Percentiles rank a stretch among this genome's conserved stretches.
phyloP scores from a whole-genome alignment of 1,140 invertebrate species.

The Lucilia sericata region DNA sequence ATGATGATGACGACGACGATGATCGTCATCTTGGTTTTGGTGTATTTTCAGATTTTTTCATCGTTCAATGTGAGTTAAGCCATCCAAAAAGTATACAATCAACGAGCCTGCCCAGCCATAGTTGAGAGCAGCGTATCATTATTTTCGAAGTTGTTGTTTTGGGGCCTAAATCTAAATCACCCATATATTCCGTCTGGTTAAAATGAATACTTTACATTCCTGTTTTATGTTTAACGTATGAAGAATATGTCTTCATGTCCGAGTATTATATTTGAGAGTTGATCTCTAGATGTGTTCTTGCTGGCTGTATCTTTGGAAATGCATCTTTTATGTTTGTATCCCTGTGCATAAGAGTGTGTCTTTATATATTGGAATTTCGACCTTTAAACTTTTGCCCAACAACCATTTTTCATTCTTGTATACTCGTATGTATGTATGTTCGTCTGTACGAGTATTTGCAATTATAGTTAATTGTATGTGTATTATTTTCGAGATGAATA shows the following conservation, averaged over 20 bases:
- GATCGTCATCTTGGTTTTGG: constrained; percentile 18
- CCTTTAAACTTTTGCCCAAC: constrained; percentile 41
- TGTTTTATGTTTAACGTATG: constrained; percentile 1
- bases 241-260: background rate
- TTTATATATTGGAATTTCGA: constrained; percentile 28
- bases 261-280: background rate
- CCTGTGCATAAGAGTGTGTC: background rate
- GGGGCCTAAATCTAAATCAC: constrained; percentile 32
- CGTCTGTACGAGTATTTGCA: background rate
- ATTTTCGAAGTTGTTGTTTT: constrained; percentile 24
- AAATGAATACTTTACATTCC: constrained; percentile 12
- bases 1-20: constrained; percentile 4
- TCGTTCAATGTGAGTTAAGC: too few species aligned
- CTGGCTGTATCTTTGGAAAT: background rate
- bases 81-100: background rate
- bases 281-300: background rate
- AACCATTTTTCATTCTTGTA: constrained; percentile 38
- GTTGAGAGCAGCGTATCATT: constrained; percentile 27
- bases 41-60: background rate
- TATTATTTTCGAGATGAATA: constrained; percentile 39
- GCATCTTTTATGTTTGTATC: background rate
- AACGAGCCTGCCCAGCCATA: background rate
- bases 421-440: too few species aligned
- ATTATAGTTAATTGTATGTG: constrained; percentile 39
- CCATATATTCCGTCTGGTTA: constrained; percentile 6